Percentiles rank a stretch among this genome's conserved stretches.
These are phyloP conservation scores for Pogoniulus pusillus DNA, from an alignment of 2,797 vertebrate species.

Conservation along the genomic window DNA sequence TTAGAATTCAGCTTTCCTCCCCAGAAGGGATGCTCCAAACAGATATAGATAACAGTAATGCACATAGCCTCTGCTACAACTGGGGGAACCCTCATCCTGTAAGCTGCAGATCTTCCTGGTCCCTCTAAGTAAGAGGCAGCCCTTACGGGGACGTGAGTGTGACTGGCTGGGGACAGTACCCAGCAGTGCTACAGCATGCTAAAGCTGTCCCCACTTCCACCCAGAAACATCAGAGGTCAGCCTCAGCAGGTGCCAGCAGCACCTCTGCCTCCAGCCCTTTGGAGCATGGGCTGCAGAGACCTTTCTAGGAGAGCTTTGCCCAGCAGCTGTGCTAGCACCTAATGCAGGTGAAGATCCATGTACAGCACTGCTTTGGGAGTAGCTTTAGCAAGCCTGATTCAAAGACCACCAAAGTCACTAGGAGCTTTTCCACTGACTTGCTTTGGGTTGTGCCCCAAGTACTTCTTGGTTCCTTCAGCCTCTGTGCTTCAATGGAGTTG, in stretches of 20 bases:
- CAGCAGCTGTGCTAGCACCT: neutral
- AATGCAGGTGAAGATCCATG: neutral
- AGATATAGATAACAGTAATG: too few species aligned
- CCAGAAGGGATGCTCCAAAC: too few species aligned
- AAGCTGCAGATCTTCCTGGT: neutral
- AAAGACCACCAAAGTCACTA: neutral
- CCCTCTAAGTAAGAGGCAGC: too few species aligned
- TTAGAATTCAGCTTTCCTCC: neutral
- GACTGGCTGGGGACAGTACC: too few species aligned
- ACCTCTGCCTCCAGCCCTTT: neutral
- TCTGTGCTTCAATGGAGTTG: neutral
- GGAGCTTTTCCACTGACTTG: neutral
- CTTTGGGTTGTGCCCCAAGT: neutral
- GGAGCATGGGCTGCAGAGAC: neutral
- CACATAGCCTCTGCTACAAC: neutral
- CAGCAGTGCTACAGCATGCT: neutral
- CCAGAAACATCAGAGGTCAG: neutral
- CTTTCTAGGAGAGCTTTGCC: neutral
- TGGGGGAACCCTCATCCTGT: neutral
- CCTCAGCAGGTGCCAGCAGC: neutral
- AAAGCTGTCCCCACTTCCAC: neutral
- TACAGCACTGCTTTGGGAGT: neutral
- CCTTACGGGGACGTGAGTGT: rapidly evolving
- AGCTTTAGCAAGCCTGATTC: neutral
- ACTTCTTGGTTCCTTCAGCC: conserved; percentile 7